Percentiles rank a stretch among this genome's conserved stretches.
Evolutionary conservation across 2,888 invertebrate species (phyloP).

Genomic region (Lepidochitona cinerea): DNA sequence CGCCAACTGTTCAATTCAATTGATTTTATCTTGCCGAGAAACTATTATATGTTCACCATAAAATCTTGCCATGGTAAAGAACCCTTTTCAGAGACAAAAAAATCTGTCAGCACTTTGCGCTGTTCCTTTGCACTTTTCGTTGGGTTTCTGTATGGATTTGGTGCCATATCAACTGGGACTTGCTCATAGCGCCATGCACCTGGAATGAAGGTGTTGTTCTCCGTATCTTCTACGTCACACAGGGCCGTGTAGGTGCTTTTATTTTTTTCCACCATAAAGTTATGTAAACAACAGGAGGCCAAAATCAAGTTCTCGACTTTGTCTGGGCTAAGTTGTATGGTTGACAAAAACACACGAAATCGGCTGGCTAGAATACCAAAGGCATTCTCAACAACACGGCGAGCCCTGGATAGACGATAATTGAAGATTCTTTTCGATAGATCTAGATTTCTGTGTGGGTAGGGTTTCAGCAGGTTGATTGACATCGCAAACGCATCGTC

Average conservation of each 20-base stretch:
- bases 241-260: background rate
- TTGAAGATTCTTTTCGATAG: slow-evolving; percentile 15
- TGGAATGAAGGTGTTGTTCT: background rate
- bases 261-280: slow-evolving; percentile 7
- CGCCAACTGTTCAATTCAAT: too few relatives aligned
- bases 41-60: background rate
- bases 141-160: slow-evolving; percentile 4
- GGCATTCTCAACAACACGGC: slow-evolving; percentile 16
- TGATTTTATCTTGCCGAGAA: too few relatives aligned
- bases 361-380: slow-evolving; percentile 18
- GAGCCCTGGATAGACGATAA: slow-evolving; percentile 13
- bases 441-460: slow-evolving; percentile 12
- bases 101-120: background rate
- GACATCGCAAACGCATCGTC: slow-evolving; percentile 36
- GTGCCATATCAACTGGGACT: background rate
- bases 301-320: slow-evolving; percentile 5
- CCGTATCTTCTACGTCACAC: slow-evolving; percentile 6
- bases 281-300: slow-evolving; percentile 14
- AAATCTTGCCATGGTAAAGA: background rate
- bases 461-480: slow-evolving; percentile 29
- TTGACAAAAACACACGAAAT: slow-evolving; percentile 12
- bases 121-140: slow-evolving; percentile 5
- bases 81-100: background rate
- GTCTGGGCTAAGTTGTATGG: slow-evolving; percentile 14
- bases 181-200: slow-evolving; percentile 8